Evolutionary conservation across 2,797 vertebrate species (phyloP), one percentile per base, ranked within the genome.

Genomic region (Gastrophryne carolinensis): DNA sequence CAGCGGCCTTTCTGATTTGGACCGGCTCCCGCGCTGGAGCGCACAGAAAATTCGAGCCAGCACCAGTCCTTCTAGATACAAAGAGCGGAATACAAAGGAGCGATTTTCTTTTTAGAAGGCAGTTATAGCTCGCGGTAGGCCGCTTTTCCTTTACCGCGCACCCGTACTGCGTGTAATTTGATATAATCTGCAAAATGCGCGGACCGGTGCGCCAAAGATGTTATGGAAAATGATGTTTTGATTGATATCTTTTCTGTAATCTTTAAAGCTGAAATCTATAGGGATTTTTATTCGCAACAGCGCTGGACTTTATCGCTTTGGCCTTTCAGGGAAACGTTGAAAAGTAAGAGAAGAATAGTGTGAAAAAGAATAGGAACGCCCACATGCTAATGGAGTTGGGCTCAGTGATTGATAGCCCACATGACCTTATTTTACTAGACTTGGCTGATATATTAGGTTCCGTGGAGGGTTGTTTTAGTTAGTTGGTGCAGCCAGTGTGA

Each of bases 141-240:
- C n/a, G 34, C 21, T 9, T 11, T 50, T 29, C 54, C n/a, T 39
- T 57, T 15, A 8, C 35, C 1, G 11, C 13, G 5, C 41, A 21
- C 23, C 13, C 35, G 26, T 17, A 7, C 66, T 29, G 35, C 9
- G 23, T 32, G 41, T 41, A 62, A 23, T 12, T 52, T 41, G 53
- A 58, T 49, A 61, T 56, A 72, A 72, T 72, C 44, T 58, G 34
- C 21, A 15, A 52, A 27, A 72, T 10, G 52, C 5, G 21, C 19
- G 41, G 12, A 12, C 32, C 21, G 3, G 11, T 61, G 27, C 19
- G 21, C 30, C 11, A 13, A 13, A 15, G 27, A 62, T 12, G 24
- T 13, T 13, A 5, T 7, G 15, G 17, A 44, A n/a, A 15, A 44
- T 17, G 17, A 39, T 27, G n/a, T 13, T 64, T 49, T 60, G 27